Base-by-base conservation (phyloP, 1,140 invertebrate genomes). In the Linepithema humile region DNA sequence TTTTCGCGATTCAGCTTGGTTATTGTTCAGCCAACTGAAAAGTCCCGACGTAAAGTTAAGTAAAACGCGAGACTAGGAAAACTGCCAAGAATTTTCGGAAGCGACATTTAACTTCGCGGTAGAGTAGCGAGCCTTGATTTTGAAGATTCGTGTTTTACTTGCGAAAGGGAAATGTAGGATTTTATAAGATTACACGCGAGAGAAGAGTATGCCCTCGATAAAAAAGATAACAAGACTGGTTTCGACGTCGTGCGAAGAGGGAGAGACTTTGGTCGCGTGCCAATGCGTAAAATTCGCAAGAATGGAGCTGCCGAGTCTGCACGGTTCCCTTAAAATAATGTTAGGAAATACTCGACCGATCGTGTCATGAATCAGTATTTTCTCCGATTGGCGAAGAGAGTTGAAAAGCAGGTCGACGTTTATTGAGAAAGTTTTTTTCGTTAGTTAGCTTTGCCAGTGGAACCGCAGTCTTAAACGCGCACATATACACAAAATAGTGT, bases 151-250 rank as follows among this genome's bases (percentile, higher is more conserved):
- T 64, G 9, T 50, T 77, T 77, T 53, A 77, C 74, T 77, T 26
- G 29, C 74, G 29, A 65, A 26, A 59, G n/a, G 20, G 2, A 64
- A 15, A 75, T 12, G 38, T 43, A 15, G 10, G 15, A 65, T 77
- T 38, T 65, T 77, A 65, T 65, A 65, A 77, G 74, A 77, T 65
- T 77, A 77, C 60, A 48, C 15, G 29, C 38, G 29, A 32, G 43
- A 77, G 43, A 7, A n/a, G 32, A 50, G 20, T 20, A 64, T 2
- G 26, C 29, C 65, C 32, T 77, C 74, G 32, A 26, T 43, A 29
- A 4, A 1, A 77, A 77, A 77, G 73, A 64, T 77, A 77, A 65
- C 59, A 77, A 77, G 26, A 75, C 38, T 29, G n/a, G 38, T 75
- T n/a, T 50, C 43, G 53, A 38, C 20, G 70, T n/a, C 70, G 73